phyloP scores from a whole-genome alignment of 2,113 vertebrate species.

The Muntiacus muntjak region DNA sequence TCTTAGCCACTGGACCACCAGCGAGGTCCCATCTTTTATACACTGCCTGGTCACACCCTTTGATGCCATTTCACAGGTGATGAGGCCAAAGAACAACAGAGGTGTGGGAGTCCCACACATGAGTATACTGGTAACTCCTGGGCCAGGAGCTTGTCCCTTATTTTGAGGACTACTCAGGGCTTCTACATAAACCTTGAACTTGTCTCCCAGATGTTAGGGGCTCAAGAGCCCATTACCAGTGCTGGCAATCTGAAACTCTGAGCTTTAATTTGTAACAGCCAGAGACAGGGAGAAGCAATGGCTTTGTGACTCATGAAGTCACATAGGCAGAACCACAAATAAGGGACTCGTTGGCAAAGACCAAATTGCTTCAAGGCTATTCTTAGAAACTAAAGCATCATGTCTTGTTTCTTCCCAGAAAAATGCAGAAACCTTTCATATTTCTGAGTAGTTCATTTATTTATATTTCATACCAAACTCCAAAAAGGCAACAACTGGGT shows the following conservation, averaged over 20 bases:
- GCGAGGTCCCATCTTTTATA: background rate
- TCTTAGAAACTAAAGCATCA: constrained; percentile 74
- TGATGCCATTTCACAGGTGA: background rate
- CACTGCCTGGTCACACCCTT: background rate
- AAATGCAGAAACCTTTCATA: constrained; percentile 70
- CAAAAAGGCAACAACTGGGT: constrained; percentile 67
- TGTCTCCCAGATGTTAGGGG: background rate
- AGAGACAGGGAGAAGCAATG: background rate
- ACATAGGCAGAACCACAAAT: constrained; percentile 73
- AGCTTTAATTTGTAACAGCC: background rate
- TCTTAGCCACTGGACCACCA: background rate
- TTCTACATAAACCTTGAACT: background rate
- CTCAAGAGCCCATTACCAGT: background rate
- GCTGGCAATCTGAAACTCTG: background rate
- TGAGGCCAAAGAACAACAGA: background rate
- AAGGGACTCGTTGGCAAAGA: constrained; percentile 77
- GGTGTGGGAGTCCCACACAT: background rate
- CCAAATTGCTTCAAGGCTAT: constrained; percentile 75
- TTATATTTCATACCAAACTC: constrained; percentile 67
- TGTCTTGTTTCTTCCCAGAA: constrained; percentile 76
- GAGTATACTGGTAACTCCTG: background rate
- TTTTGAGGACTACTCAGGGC: background rate
- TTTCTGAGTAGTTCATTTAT: constrained; percentile 65
- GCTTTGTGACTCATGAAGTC: constrained; percentile 68
- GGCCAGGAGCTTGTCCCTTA: background rate